These are phyloP conservation scores for Nemotelus nigrinus DNA, from an alignment of 2,888 invertebrate genomes.

Conservation along the genomic window DNA sequence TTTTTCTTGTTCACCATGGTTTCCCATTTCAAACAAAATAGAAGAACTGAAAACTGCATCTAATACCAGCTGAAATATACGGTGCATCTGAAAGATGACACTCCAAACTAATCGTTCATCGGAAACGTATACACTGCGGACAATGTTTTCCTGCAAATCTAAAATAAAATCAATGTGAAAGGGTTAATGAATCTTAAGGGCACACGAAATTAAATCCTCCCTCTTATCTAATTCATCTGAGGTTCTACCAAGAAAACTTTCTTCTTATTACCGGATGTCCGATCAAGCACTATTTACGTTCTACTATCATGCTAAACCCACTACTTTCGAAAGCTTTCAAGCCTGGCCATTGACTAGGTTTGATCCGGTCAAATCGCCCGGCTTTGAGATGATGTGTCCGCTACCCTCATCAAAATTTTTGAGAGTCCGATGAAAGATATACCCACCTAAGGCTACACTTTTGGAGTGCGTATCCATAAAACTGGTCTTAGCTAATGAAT, in stretches of 20 bases:
- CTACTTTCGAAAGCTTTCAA: background rate
- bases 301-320: slow-evolving; percentile 6
- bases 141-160: too few species aligned
- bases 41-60: too few species aligned
- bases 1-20: too few species aligned
- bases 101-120: too few species aligned
- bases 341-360: slow-evolving; percentile 19
- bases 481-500: slow-evolving; percentile 19
- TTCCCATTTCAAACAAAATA: too few species aligned
- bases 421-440: slow-evolving; percentile 38
- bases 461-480: background rate
- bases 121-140: too few species aligned
- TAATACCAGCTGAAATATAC: too few species aligned
- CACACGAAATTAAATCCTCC: background rate
- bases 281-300: slow-evolving; percentile 10
- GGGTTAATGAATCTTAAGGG: background rate
- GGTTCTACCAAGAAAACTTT: slow-evolving; percentile 8
- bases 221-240: background rate
- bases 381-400: slow-evolving; percentile 3
- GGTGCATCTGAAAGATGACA: too few species aligned
- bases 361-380: background rate
- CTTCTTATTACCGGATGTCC: slow-evolving; percentile 15
- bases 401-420: slow-evolving; percentile 42
- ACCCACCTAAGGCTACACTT: background rate
- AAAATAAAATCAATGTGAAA: background rate